These are phyloP conservation scores for Whitmania pigra DNA, from an alignment of 1,140 invertebrate genomes.

Conservation along the genomic window DNA sequence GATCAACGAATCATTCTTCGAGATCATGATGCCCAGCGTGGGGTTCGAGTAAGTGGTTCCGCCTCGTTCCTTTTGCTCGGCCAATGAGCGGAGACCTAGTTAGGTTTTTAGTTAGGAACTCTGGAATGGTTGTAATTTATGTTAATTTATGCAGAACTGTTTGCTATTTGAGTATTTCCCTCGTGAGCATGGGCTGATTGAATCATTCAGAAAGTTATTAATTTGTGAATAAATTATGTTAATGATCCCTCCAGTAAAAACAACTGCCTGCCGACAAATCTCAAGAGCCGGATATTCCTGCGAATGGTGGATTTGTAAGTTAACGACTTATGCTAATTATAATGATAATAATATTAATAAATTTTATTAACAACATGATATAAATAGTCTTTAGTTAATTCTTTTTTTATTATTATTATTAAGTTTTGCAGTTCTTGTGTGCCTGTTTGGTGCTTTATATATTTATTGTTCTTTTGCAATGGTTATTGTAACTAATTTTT, in stretches of 20 bases:
- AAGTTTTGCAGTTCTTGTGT: no score
- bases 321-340: neutral
- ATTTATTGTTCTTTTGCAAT: no score
- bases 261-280: neutral
- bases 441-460: no score
- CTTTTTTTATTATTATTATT: no score
- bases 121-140: no score
- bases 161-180: no score
- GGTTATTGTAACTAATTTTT: no score
- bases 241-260: neutral
- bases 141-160: no score
- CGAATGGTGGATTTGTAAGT: conserved; percentile 20
- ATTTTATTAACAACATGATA: no score
- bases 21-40: conserved; percentile 56
- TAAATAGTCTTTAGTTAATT: no score
- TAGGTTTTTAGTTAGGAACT: neutral
- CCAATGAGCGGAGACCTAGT: neutral
- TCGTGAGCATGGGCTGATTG: no score
- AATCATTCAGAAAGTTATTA: no score
- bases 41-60: conserved; percentile 44
- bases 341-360: neutral
- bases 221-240: conserved; percentile 1
- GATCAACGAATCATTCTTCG: conserved; percentile 56
- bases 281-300: conserved; percentile 1
- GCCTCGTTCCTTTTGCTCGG: neutral